A percentile compares a stretch with the other conserved stretches of the same genome.
These are phyloP conservation scores for Cydia fagiglandana DNA, from an alignment of 1,140 invertebrate genomes.

Conservation along the genomic window DNA sequence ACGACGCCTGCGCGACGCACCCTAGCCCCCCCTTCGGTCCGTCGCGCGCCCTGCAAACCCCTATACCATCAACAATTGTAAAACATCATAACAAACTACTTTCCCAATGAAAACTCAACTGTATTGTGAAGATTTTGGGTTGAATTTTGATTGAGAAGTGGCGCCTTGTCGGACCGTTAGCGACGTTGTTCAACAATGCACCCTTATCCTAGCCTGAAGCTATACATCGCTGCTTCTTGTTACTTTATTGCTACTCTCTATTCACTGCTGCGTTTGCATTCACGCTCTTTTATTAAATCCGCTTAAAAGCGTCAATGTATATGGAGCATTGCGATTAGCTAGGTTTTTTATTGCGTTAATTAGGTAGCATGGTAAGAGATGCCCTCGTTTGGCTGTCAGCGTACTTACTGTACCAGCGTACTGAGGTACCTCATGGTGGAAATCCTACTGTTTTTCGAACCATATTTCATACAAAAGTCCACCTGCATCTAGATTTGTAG, in stretches of 20 bases:
- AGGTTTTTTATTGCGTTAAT: conserved; percentile 31
- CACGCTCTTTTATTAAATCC: not conserved
- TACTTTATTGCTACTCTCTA: conserved; percentile 27
- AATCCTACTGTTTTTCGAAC: conserved; percentile 43
- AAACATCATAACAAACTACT: conserved; percentile 37
- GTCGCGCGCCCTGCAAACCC: conserved; percentile 69
- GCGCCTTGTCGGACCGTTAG: conserved; percentile 52
- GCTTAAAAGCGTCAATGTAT: conserved; percentile 41
- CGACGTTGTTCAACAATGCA: conserved; percentile 68
- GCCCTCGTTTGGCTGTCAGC: conserved; percentile 71
- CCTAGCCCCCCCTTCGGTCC: conserved; percentile 53
- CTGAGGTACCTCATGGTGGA: conserved; percentile 59
- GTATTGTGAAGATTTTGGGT: conserved; percentile 32
- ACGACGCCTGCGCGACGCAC: conserved; percentile 71
- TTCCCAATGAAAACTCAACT: conserved; percentile 33
- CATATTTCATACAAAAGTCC: conserved; percentile 17
- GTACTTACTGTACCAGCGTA: conserved; percentile 53
- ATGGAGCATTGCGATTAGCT: conserved; percentile 7
- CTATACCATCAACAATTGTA: conserved; percentile 58
- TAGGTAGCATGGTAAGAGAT: conserved; percentile 41
- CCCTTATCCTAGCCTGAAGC: conserved; percentile 71
- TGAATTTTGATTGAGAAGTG: conserved; percentile 34
- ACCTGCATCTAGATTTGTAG: not conserved
- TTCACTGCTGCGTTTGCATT: conserved; percentile 49
- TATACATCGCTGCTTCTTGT: conserved; percentile 41